These are phyloP conservation scores for Murina feae DNA, from an alignment of 2,113 vertebrate species.

Conservation along the genomic window DNA sequence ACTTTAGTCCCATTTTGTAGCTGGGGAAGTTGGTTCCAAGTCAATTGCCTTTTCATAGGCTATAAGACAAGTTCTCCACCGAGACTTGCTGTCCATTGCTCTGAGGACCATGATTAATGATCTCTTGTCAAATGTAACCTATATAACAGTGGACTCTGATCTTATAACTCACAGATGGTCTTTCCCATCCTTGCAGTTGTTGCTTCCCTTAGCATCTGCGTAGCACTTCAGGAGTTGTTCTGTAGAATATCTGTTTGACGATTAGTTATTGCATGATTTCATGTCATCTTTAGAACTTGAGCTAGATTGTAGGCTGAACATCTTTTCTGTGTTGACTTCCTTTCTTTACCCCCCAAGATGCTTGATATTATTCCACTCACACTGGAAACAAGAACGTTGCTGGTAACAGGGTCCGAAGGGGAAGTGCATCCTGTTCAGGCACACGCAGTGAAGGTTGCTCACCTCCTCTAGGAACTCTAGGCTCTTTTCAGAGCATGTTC, in stretches of 20 bases:
- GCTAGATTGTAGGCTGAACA: neutral
- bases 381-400: neutral
- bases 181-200: neutral
- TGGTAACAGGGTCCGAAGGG: neutral
- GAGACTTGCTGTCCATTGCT: neutral
- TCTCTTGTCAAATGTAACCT: neutral
- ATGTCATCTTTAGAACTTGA: neutral
- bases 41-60: neutral
- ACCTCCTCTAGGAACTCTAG: neutral
- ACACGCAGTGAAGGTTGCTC: neutral
- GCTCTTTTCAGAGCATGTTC: neutral
- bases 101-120: neutral
- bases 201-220: neutral
- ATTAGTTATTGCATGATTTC: neutral
- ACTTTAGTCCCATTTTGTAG: neutral
- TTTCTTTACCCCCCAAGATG: neutral
- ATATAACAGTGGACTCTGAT: neutral
- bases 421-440: neutral
- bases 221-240: neutral
- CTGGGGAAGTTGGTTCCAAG: neutral
- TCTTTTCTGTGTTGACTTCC: neutral
- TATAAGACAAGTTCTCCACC: neutral
- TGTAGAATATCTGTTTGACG: neutral
- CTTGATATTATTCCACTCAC: neutral
- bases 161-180: neutral